Evolutionary conservation across 2,888 invertebrate genomes (phyloP).

Genomic region (Tyria jacobaeae): DNA sequence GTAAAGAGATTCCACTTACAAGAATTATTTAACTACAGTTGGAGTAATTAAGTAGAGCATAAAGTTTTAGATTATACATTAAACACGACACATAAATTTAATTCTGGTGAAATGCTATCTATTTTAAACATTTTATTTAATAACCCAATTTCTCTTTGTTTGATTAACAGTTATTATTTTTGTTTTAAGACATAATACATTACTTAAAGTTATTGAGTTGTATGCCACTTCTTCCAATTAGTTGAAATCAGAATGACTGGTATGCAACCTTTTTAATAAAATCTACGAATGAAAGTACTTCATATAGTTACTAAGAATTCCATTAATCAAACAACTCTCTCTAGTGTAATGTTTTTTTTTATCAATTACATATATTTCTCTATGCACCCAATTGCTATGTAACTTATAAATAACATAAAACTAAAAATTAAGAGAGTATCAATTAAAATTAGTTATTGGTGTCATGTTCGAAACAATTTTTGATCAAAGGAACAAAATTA

Average conservation of each 20-base stretch:
- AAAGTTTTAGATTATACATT: constrained; percentile 1
- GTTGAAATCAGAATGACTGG: not conserved
- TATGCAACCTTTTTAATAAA: not conserved
- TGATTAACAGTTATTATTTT: not conserved
- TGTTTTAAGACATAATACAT: not conserved
- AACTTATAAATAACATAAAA: constrained; percentile 10
- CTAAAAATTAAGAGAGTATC: constrained; percentile 20
- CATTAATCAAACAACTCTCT: constrained; percentile 48
- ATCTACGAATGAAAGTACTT: not conserved
- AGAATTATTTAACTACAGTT: constrained; percentile 1
- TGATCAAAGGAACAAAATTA: constrained; percentile 22
- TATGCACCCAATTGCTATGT: constrained; percentile 23
- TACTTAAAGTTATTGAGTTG: not conserved
- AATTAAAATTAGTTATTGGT: not conserved
- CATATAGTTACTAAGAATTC: not conserved
- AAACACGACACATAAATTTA: not conserved
- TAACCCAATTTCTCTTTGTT: not conserved
- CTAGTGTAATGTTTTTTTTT: constrained; percentile 38
- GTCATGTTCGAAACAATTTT: constrained; percentile 10
- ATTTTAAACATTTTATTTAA: not conserved
- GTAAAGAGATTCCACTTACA: not conserved
- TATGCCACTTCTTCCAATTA: not conserved
- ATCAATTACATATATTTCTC: constrained; percentile 38
- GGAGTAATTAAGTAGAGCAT: constrained; percentile 12
- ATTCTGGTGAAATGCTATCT: not conserved